Conservation (phyloP, 2,888 invertebrate species). For the Phengaris arion region DNA sequence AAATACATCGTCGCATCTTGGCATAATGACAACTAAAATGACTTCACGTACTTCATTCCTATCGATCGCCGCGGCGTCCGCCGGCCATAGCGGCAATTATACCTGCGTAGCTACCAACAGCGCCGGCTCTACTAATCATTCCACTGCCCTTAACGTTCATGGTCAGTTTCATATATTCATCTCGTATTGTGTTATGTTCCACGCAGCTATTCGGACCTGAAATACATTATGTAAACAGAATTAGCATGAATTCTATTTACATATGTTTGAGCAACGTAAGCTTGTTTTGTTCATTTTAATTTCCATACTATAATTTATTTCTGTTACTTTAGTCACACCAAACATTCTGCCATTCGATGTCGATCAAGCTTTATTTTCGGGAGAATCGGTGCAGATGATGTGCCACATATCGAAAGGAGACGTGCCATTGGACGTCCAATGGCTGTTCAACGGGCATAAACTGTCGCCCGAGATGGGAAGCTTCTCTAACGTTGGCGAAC, state of each 20-base stretch:
- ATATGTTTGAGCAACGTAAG: constrained; percentile 53
- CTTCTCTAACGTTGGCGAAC: constrained; percentile 66
- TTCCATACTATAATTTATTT: constrained; percentile 44
- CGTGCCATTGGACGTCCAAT: constrained; percentile 79
- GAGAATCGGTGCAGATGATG: constrained; percentile 81
- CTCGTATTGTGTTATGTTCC: constrained; percentile 42
- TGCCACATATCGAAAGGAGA: constrained; percentile 84
- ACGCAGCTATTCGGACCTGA: constrained; percentile 51
- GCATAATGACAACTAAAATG: constrained; percentile 82
- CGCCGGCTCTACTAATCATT: constrained; percentile 84
- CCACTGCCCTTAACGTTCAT: constrained; percentile 80
- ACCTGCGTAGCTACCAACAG: constrained; percentile 87
- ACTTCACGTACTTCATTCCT: constrained; percentile 84
- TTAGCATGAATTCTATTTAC: constrained; percentile 64
- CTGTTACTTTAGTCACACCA: constrained; percentile 64
- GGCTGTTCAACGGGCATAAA: constrained; percentile 80
- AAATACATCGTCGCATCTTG: constrained; percentile 77
- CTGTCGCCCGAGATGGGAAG: constrained; percentile 70
- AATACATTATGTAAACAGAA: constrained; percentile 53
- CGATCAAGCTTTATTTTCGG: constrained; percentile 81
- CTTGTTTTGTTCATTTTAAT: constrained; percentile 47
- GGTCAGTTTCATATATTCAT: constrained; percentile 65
- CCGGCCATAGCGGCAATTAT: constrained; percentile 86
- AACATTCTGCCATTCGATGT: constrained; percentile 83
- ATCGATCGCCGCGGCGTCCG: constrained; percentile 84